These are phyloP conservation scores for Pipistrellus kuhlii DNA, from an alignment of 2,797 vertebrate genomes.

Conservation along the genomic window DNA sequence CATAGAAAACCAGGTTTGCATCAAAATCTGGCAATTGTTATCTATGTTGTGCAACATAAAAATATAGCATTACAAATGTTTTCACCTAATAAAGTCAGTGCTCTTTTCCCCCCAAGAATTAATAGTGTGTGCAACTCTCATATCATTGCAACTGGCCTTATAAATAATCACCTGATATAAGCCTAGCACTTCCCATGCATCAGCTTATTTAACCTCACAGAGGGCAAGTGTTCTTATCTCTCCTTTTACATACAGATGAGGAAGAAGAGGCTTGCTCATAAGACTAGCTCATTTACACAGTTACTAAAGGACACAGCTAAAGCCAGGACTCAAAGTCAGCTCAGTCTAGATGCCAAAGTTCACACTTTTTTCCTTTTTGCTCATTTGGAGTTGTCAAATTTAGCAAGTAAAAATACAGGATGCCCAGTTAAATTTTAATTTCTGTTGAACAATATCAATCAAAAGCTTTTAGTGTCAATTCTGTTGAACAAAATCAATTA, in stretches of 20 bases:
- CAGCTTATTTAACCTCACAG: neutral
- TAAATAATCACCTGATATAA: neutral
- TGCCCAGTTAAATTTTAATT: neutral
- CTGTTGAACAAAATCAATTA: too few species aligned
- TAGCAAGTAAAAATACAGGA: slow-evolving; percentile 42
- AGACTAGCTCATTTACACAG: neutral
- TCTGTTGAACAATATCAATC: neutral
- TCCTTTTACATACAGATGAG: neutral
- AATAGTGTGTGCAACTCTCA: neutral
- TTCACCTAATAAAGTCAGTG: neutral
- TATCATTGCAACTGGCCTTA: neutral
- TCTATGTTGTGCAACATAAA: neutral
- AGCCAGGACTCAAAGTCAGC: neutral
- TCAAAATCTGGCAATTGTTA: neutral
- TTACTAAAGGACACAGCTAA: neutral
- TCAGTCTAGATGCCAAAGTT: neutral
- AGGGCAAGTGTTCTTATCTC: neutral
- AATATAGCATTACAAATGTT: neutral
- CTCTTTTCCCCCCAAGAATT: neutral
- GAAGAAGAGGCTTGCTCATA: neutral
- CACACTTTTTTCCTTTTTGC: neutral
- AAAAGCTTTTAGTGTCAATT: neutral
- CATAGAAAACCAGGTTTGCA: neutral
- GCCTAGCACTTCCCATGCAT: neutral
- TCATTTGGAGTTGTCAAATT: neutral